These are phyloP conservation scores for Pristionchus maxplancki DNA, from an alignment of 2,888 invertebrate species.

Conservation along the genomic window DNA sequence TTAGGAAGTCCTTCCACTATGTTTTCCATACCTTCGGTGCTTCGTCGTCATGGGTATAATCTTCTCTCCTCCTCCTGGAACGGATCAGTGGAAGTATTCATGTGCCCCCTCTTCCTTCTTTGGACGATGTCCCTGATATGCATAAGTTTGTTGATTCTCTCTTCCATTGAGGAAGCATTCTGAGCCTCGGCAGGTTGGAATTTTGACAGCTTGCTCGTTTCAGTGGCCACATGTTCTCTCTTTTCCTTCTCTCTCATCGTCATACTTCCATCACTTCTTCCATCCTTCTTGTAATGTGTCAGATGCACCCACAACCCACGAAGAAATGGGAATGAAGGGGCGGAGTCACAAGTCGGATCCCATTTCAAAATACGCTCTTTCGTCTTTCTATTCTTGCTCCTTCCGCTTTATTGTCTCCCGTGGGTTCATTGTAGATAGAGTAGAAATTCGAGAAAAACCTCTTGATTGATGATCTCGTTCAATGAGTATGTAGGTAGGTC, in stretches of 20 bases:
- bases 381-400: background rate
- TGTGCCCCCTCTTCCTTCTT: background rate
- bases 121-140: background rate
- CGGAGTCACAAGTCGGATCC: background rate
- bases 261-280: background rate
- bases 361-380: constrained; percentile 8
- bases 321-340: background rate
- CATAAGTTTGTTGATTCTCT: background rate
- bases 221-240: constrained; percentile 1
- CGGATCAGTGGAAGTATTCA: background rate
- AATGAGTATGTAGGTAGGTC: background rate
- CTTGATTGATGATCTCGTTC: background rate
- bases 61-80: background rate
- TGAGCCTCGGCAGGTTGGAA: background rate
- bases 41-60: background rate
- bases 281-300: constrained; percentile 26
- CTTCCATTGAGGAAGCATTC: background rate
- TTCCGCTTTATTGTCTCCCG: background rate
- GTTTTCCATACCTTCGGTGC: background rate
- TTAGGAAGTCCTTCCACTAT: background rate
- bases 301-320: constrained; percentile 14
- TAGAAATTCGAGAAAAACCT: background rate
- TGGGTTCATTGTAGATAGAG: background rate
- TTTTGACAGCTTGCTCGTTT: background rate
- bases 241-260: background rate